Conservation (phyloP, 2,113 vertebrate species). For the Proteles cristata region DNA sequence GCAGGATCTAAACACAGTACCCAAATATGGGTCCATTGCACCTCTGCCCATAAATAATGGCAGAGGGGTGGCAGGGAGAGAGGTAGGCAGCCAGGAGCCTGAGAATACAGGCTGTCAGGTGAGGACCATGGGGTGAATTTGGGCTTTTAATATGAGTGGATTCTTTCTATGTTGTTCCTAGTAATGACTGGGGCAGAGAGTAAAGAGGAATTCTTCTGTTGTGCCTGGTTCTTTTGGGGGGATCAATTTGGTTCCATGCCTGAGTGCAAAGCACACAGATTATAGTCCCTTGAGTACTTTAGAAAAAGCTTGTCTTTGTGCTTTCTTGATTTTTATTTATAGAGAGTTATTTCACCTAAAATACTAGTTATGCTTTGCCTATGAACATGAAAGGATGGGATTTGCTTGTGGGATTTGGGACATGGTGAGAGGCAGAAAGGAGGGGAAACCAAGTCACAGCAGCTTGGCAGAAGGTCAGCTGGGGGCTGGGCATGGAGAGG, state of each 20-base stretch:
- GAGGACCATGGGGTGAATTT: not conserved
- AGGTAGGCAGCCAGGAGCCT: not conserved
- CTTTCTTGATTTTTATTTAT: constrained; percentile 30
- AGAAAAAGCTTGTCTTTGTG: not conserved
- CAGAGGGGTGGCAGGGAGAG: not conserved
- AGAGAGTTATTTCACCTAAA: not conserved
- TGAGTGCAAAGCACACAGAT: not conserved
- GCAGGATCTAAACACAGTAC: not conserved
- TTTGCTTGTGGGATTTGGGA: not conserved
- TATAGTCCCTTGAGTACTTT: not conserved
- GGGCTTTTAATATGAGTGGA: not conserved
- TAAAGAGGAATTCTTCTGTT: not conserved
- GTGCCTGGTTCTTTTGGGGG: not conserved
- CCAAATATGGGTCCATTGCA: no score
- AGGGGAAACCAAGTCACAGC: not conserved
- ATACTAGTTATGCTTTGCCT: not conserved
- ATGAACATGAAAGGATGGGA: not conserved
- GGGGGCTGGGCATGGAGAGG: accelerated
- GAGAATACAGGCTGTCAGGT: not conserved
- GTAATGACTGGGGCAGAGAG: not conserved
- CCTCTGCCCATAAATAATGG: not conserved
- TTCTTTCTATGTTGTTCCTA: not conserved
- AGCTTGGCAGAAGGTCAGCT: not conserved
- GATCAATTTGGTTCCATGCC: not conserved
- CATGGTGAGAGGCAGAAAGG: not conserved